Conservation (phyloP, 2,888 invertebrate species). For the Parelbella ahira region DNA sequence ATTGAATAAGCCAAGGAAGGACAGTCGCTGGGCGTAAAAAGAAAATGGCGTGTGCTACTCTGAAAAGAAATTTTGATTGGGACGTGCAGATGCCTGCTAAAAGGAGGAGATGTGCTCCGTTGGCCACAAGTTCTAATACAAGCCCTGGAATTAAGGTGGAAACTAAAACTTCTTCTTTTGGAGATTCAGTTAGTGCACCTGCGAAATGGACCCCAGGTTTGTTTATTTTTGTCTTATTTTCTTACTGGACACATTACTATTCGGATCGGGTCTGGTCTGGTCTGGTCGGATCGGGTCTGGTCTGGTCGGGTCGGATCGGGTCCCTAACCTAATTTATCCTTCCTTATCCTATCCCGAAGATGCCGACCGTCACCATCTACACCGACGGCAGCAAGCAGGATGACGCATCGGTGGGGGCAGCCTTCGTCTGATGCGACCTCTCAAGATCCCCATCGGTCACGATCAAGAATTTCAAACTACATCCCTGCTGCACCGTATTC, state of each 20-base stretch:
- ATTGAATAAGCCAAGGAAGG: constrained; percentile 58
- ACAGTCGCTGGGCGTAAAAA: constrained; percentile 82
- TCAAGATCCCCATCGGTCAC: too few species aligned
- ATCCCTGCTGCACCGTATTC: constrained; percentile 5
- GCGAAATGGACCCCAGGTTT: constrained; percentile 93
- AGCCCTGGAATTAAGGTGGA: constrained; percentile 78
- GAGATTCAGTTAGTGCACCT: constrained; percentile 86
- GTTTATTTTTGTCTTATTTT: constrained; percentile 48
- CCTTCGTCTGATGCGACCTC: neutral
- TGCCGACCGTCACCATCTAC: neutral
- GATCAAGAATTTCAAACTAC: constrained; percentile 11
- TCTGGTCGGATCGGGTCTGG: too few species aligned
- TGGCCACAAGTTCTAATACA: constrained; percentile 83
- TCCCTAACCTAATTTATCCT: too few species aligned
- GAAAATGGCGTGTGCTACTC: constrained; percentile 98
- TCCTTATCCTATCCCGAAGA: neutral
- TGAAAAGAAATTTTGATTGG: constrained; percentile 97
- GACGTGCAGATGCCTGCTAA: constrained; percentile 95
- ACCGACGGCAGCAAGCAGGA: constrained; percentile 19
- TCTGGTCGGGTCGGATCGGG: too few species aligned
- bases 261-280: too few species aligned
- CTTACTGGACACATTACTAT: too few species aligned
- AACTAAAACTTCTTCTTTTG: constrained; percentile 88
- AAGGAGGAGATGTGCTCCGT: constrained; percentile 94
- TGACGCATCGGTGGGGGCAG: constrained; percentile 3